Evolutionary conservation across 2,888 invertebrate species (phyloP).

Genomic region (Lamellibrachia columna): DNA sequence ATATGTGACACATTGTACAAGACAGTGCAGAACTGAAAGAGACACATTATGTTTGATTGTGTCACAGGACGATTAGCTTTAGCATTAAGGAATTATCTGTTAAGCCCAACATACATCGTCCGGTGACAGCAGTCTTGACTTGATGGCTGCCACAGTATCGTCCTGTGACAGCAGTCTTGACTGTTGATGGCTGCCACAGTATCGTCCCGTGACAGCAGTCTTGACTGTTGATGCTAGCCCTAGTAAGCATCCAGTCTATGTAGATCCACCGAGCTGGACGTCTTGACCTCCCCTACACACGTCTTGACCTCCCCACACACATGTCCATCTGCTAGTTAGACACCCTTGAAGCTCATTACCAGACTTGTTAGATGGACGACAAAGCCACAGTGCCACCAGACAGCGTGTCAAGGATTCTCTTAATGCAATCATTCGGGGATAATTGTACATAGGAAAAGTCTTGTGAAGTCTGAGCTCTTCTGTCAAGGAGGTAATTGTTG

Average conservation of each 20-base stretch:
- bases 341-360: background rate
- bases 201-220: too few species aligned
- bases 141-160: too few species aligned
- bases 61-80: background rate
- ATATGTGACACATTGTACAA: background rate
- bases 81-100: background rate
- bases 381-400: background rate
- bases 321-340: background rate
- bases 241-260: too few species aligned
- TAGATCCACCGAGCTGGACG: background rate
- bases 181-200: background rate
- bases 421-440: background rate
- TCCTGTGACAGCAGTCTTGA: background rate
- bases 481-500: background rate
- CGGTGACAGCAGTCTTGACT: too few species aligned
- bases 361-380: background rate
- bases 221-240: background rate
- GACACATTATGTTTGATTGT: background rate
- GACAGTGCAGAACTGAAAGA: background rate
- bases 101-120: too few species aligned
- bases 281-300: background rate
- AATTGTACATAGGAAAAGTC: background rate
- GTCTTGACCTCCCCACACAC: too few species aligned
- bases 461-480: background rate
- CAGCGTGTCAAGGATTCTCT: background rate